Percentiles rank a stretch among this genome's conserved stretches.
These are phyloP conservation scores for Sanderia malayensis DNA, from an alignment of 30 jellyfish, hydroid and myxozoan species.

Conservation along the genomic window DNA sequence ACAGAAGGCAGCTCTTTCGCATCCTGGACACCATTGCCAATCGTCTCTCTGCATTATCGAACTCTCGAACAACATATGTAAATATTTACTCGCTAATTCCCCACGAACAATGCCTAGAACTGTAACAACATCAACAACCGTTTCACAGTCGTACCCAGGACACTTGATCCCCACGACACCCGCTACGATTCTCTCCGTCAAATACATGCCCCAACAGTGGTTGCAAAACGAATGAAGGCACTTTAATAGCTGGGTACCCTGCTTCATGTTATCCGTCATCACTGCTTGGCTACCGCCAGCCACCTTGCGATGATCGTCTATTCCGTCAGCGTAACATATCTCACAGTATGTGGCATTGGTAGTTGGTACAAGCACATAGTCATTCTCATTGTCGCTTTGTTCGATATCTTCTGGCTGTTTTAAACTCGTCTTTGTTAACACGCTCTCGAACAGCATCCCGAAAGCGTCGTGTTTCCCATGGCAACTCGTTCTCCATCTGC, in stretches of 20 bases:
- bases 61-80: conserved; percentile 19
- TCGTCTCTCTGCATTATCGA: neutral
- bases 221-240: conserved; percentile 46
- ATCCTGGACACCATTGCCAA: conserved; percentile 46
- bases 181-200: neutral
- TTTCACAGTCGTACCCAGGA: conserved; percentile 27
- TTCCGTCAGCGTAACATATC: neutral
- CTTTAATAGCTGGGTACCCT: neutral
- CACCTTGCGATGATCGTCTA: neutral
- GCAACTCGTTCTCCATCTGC: neutral
- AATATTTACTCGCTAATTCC: neutral
- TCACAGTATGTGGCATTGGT: neutral
- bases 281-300: no score
- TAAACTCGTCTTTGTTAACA: neutral
- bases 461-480: neutral
- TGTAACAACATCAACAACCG: conserved; percentile 23
- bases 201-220: conserved; percentile 30
- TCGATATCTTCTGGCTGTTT: neutral
- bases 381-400: neutral
- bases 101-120: neutral
- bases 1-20: conserved; percentile 22
- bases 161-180: neutral
- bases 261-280: neutral
- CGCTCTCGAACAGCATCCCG: neutral
- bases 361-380: neutral